Conservation (phyloP, 2,888 invertebrate genomes). For the Lucinisca nassula region DNA sequence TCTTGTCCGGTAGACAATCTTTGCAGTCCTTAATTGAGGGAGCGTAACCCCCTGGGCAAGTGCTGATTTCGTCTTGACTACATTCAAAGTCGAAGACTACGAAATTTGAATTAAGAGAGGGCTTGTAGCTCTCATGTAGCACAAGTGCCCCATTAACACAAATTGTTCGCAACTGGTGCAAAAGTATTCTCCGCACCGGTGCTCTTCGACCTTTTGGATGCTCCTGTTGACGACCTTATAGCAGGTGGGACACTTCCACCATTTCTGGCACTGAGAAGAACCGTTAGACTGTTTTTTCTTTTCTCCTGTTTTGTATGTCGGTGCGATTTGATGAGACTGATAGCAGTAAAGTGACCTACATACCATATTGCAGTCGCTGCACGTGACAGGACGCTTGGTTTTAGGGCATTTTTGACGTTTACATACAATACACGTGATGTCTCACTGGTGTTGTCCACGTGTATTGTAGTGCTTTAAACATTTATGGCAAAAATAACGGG, state of each 20-base stretch:
- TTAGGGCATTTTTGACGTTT: too few relatives aligned
- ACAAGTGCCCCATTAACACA: background rate
- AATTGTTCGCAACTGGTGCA: background rate
- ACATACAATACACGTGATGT: too few relatives aligned
- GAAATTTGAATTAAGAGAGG: background rate
- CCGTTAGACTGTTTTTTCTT: too few relatives aligned
- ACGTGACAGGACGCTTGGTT: too few relatives aligned
- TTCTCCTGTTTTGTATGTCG: background rate
- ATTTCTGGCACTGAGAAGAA: background rate
- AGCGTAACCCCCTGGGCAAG: background rate
- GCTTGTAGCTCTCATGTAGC: background rate
- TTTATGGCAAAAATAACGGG: too few relatives aligned
- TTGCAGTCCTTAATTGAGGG: background rate
- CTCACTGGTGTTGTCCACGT: too few relatives aligned
- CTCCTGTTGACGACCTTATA: background rate
- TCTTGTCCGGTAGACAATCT: background rate
- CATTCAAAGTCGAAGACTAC: background rate
- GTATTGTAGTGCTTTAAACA: too few relatives aligned
- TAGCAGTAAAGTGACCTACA: background rate
- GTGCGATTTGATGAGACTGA: background rate
- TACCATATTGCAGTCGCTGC: too few relatives aligned
- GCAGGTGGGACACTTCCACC: constrained; percentile 5
- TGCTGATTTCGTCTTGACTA: background rate
- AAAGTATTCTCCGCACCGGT: background rate
- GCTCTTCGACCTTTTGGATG: background rate